phyloP scores from a whole-genome alignment of 2,113 vertebrate species.

The Promerops cafer region DNA sequence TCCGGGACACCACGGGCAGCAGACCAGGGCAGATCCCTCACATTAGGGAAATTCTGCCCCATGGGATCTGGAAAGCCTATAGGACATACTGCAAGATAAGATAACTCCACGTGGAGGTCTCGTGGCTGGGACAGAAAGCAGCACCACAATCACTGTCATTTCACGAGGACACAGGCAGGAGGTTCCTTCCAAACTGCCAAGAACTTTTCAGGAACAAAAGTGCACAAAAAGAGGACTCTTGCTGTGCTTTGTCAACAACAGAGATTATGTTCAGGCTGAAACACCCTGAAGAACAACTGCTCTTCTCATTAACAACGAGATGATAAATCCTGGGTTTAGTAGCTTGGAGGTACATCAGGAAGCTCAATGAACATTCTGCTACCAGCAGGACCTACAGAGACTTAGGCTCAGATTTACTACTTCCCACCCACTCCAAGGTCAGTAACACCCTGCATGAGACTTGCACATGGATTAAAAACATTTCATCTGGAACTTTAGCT shows the following conservation, averaged over 20 bases:
- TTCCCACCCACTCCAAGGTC: background rate
- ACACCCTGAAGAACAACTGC: background rate
- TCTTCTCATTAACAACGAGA: background rate
- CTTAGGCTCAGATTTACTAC: background rate
- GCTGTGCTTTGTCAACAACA: background rate
- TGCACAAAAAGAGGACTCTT: background rate
- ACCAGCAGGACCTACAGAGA: background rate
- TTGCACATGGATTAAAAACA: background rate
- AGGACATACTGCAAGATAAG: background rate
- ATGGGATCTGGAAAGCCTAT: background rate
- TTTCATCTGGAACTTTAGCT: background rate
- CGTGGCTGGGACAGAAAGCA: background rate
- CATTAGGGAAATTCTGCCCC: background rate
- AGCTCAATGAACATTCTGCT: background rate
- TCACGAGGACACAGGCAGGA: fast-evolving
- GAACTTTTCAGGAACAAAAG: background rate
- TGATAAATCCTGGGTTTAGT: background rate
- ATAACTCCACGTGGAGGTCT: background rate
- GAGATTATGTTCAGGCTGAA: background rate
- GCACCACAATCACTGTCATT: background rate
- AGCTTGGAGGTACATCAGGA: background rate
- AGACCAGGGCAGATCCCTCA: background rate
- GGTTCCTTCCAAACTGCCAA: background rate
- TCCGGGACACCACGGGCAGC: background rate
- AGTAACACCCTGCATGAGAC: background rate